A percentile compares a stretch with the other conserved stretches of the same genome.
Evolutionary conservation across 2,797 vertebrate species (phyloP).

Genomic region (Enoplosus armatus): DNA sequence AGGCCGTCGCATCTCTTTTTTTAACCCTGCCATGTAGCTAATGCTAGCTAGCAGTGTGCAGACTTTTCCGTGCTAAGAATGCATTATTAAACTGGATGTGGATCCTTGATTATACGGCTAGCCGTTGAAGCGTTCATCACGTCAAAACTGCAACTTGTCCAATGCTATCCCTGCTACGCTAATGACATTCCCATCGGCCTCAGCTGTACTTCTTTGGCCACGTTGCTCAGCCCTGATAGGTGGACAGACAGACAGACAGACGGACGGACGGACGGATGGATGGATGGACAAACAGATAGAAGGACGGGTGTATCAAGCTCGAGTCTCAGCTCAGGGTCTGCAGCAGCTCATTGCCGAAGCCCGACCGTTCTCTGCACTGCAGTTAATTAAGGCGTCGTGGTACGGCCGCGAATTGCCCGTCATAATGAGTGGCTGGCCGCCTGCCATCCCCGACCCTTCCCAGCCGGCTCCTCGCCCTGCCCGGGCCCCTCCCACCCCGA

Average conservation of each 20-base stretch:
- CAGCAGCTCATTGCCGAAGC: conserved; percentile 35
- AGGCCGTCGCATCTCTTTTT: too few species aligned
- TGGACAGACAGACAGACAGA: neutral
- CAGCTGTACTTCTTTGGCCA: neutral
- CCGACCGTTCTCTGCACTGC: conserved; percentile 47
- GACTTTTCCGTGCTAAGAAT: too few species aligned
- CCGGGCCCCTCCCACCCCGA: conserved; percentile 4
- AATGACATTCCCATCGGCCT: too few species aligned
- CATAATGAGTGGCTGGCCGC: conserved; percentile 53
- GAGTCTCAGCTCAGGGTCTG: conserved; percentile 19
- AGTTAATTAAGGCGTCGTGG: conserved; percentile 63
- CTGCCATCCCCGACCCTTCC: conserved; percentile 28
- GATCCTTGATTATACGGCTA: too few species aligned
- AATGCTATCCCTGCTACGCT: too few species aligned
- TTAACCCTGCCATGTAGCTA: too few species aligned
- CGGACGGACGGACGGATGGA: neutral
- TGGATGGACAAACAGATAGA: neutral
- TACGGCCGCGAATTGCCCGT: conserved; percentile 32
- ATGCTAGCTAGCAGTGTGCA: too few species aligned
- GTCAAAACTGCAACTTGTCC: too few species aligned
- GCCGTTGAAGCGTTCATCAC: too few species aligned
- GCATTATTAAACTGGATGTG: too few species aligned
- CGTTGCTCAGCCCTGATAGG: neutral
- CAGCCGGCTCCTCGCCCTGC: neutral
- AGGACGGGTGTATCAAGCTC: neutral